Base-by-base conservation (phyloP, 1,140 invertebrate genomes). In the Eufriesea mexicana region DNA sequence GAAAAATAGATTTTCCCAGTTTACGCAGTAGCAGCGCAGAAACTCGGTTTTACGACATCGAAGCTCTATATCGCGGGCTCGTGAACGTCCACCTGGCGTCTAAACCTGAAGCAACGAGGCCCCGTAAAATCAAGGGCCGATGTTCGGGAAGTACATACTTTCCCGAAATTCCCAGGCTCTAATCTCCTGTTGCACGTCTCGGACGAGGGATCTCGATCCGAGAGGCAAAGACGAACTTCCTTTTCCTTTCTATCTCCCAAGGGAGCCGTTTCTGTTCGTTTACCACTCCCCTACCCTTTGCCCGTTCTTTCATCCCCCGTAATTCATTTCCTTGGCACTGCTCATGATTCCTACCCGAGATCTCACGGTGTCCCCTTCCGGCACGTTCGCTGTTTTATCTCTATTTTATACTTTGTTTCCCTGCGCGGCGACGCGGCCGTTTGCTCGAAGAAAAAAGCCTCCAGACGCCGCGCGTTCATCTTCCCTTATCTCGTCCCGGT, bases 251-350 rank as follows among this genome's bases (percentile, higher is more conserved):
- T 14, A 68, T 74, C 66, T 61, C 83, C 79, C 87, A 23, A 25
- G 64, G 75, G 86, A 79, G 75, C 67, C 73, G 84, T 85, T 85
- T 70, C 67, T 72, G 74, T 83, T 86, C 79, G 73, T 85, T 79
- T 59, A 64, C 57, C 45, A 35, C 67, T 16, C 12, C 23, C n/a
- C 25, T 14, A 2, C 9, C 16, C 25, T 49, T 28, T n/a, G 49
- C 6, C 20, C 10, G 8, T 54, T 68, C 81, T 74, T 70, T 55
- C 82, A 70, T 67, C 47, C 54, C 12, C 77, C n/a, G 67, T 78
- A 85, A 88, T 88, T 88, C 87, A 87, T 88, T 88, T 88, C 70
- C 79, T 85, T 71, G 83, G 64, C 78, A 82, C 74, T 62, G 86
- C 59, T 86, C 86, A 83, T 87, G 86, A 87, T 87, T 87, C 77